phyloP scores from a whole-genome alignment of 2,113 vertebrate species.

The Salminus brasiliensis region DNA sequence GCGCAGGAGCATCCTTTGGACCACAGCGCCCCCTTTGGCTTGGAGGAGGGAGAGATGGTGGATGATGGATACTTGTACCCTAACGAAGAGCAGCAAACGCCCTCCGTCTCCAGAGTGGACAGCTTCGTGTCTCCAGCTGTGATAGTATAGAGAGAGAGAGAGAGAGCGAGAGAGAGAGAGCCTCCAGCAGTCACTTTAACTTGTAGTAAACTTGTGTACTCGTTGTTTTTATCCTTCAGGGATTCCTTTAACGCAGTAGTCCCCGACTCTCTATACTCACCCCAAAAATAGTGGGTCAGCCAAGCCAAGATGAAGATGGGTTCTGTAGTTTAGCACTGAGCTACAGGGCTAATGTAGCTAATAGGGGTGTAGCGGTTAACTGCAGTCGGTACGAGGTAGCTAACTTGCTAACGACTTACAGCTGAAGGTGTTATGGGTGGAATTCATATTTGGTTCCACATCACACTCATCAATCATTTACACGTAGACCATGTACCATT shows the following conservation, averaged over 20 bases:
- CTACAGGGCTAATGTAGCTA: too few relatives aligned
- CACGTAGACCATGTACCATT: too few relatives aligned
- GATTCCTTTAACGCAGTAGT: background rate
- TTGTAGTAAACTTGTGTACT: background rate
- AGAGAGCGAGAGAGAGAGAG: background rate
- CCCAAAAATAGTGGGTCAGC: too few relatives aligned
- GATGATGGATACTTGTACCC: slow-evolving; percentile 23
- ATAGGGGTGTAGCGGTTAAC: too few relatives aligned
- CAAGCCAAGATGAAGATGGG: background rate
- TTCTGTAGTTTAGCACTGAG: background rate
- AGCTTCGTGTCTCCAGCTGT: slow-evolving; percentile 76
- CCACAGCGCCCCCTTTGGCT: slow-evolving; percentile 56
- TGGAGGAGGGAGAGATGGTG: slow-evolving; percentile 55
- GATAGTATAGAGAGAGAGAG: slow-evolving; percentile 64
- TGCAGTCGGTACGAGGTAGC: too few relatives aligned
- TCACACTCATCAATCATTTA: too few relatives aligned
- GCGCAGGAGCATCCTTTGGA: slow-evolving; percentile 33
- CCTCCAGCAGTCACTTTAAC: background rate
- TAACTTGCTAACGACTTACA: too few relatives aligned
- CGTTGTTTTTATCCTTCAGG: background rate
- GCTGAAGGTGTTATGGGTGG: too few relatives aligned
- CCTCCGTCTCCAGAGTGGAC: slow-evolving; percentile 61
- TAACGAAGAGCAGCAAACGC: background rate
- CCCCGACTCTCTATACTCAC: background rate
- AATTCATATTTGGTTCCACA: too few relatives aligned